Evolutionary conservation across 2,113 vertebrate species (phyloP).

Genomic region (Mixornis gularis): DNA sequence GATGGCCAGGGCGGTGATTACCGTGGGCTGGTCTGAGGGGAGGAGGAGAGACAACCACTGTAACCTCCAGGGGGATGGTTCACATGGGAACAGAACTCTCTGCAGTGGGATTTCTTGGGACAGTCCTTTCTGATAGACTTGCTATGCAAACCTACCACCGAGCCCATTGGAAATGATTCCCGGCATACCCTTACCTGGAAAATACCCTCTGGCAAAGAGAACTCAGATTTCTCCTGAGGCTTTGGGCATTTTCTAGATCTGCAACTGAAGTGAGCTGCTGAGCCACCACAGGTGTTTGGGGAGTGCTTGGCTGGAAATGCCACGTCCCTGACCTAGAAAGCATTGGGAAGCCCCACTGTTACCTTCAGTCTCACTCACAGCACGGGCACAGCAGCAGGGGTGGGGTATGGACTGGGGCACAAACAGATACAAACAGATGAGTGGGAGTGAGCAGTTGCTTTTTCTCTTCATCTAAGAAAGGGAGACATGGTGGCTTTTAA

Average conservation of each 20-base stretch:
- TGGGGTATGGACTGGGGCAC: background rate
- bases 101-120: background rate
- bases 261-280: background rate
- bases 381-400: background rate
- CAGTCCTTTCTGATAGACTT: background rate
- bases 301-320: background rate
- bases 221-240: background rate
- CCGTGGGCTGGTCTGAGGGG: conserved; percentile 60
- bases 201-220: background rate
- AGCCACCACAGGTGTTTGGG: background rate
- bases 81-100: background rate
- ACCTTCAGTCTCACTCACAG: background rate
- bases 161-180: background rate
- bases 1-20: conserved; percentile 67
- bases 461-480: background rate
- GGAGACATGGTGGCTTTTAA: background rate
- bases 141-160: background rate
- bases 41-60: background rate
- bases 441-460: background rate
- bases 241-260: background rate
- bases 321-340: background rate
- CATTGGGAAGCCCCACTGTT: background rate
- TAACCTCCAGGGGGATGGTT: background rate
- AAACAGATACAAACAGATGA: background rate
- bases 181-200: background rate